These are phyloP conservation scores for Carapus acus DNA, from an alignment of 2,797 vertebrate genomes.

Conservation along the genomic window DNA sequence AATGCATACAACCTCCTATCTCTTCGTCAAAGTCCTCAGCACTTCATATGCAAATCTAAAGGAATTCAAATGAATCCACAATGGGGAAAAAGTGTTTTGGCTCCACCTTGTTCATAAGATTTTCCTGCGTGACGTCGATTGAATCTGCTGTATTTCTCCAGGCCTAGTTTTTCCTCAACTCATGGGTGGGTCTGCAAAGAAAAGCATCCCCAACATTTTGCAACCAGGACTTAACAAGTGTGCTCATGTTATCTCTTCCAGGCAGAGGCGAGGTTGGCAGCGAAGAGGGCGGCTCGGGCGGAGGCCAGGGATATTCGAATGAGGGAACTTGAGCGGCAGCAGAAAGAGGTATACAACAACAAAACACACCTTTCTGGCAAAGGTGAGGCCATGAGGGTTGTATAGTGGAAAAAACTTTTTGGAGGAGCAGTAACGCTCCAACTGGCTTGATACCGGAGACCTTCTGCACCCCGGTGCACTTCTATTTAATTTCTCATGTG, in stretches of 20 bases:
- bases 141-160: too few relatives aligned
- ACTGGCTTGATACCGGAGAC: background rate
- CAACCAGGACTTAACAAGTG: slow-evolving; percentile 38
- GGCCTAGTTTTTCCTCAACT: slow-evolving; percentile 5
- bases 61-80: too few relatives aligned
- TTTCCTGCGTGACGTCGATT: too few relatives aligned
- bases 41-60: too few relatives aligned
- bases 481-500: slow-evolving; percentile 5
- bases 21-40: too few relatives aligned
- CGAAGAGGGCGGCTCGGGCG: slow-evolving; percentile 92
- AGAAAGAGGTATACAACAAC: slow-evolving; percentile 84
- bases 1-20: too few relatives aligned
- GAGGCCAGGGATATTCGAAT: slow-evolving; percentile 98
- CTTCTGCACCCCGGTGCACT: background rate
- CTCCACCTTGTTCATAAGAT: too few relatives aligned
- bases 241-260: slow-evolving; percentile 59
- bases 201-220: slow-evolving; percentile 16
- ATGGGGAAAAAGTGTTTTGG: too few relatives aligned
- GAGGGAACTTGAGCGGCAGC: slow-evolving; percentile 93
- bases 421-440: background rate
- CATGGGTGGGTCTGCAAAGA: slow-evolving; percentile 18
- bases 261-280: slow-evolving; percentile 96
- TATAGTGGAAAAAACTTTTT: slow-evolving; percentile 1
- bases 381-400: slow-evolving; percentile 7
- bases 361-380: slow-evolving; percentile 5